A percentile compares a stretch with the other conserved stretches of the same genome.
Conservation (phyloP, 1,140 invertebrate species). For the Chymomyza costata region DNA sequence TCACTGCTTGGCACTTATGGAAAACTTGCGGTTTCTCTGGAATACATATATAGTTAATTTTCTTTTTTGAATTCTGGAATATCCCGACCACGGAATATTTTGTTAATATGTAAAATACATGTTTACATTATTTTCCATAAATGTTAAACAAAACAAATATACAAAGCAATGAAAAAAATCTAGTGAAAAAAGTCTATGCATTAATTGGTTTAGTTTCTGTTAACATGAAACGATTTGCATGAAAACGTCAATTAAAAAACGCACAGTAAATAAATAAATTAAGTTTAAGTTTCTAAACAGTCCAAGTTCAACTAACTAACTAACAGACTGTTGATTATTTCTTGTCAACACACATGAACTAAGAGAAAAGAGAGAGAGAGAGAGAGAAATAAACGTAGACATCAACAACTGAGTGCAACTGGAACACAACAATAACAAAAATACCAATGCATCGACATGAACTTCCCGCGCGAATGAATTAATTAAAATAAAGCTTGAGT, state of each 20-base stretch:
- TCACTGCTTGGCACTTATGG: conserved; percentile 31
- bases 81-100: conserved; percentile 26
- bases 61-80: too few species aligned
- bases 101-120: conserved; percentile 12
- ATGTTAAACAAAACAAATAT: conserved; percentile 23
- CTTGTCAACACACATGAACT: too few species aligned
- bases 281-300: too few species aligned
- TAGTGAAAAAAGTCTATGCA: not conserved
- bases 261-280: conserved; percentile 10
- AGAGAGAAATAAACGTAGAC: too few species aligned
- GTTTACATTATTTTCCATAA: not conserved
- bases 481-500: too few species aligned
- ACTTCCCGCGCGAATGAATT: too few species aligned
- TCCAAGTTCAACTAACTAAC: too few species aligned
- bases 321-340: conserved; percentile 12
- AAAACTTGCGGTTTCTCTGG: conserved; percentile 34
- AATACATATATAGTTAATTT: conserved; percentile 20
- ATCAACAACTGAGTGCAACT: too few species aligned
- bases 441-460: too few species aligned
- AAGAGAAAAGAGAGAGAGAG: too few species aligned
- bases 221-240: conserved; percentile 43
- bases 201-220: conserved; percentile 9
- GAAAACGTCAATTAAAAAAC: conserved; percentile 23
- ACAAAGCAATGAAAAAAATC: conserved; percentile 4
- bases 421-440: too few species aligned